These are phyloP conservation scores for Torymus auratus DNA, from an alignment of 2,888 invertebrate genomes.

Conservation along the genomic window DNA sequence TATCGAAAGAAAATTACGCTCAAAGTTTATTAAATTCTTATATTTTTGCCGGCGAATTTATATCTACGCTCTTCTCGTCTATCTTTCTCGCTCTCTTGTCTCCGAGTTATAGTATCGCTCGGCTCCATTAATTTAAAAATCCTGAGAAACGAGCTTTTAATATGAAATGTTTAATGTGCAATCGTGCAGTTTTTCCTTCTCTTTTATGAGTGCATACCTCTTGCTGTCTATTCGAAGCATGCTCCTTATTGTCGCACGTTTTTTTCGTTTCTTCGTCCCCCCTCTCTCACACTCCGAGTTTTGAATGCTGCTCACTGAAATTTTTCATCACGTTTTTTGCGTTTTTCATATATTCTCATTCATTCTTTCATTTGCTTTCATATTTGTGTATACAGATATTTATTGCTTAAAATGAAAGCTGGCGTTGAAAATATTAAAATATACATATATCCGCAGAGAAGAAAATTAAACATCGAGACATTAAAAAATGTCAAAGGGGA, in stretches of 20 bases:
- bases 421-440: too few species aligned
- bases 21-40: background rate
- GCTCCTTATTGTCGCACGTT: slow-evolving; percentile 16
- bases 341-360: slow-evolving; percentile 22
- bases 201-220: slow-evolving; percentile 10
- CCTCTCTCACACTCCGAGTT: slow-evolving; percentile 9
- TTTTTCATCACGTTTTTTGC: slow-evolving; percentile 14
- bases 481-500: too few species aligned
- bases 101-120: too few species aligned
- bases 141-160: background rate
- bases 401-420: slow-evolving; percentile 11
- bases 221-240: background rate
- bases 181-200: background rate
- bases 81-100: too few species aligned
- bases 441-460: too few species aligned
- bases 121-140: too few species aligned
- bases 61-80: too few species aligned
- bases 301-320: slow-evolving; percentile 3
- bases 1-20: too few species aligned
- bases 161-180: slow-evolving; percentile 4
- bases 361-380: slow-evolving; percentile 2
- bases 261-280: slow-evolving; percentile 2
- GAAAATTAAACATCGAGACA: too few species aligned
- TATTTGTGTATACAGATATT: slow-evolving; percentile 1
- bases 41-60: too few species aligned